Evolutionary conservation across 2,888 invertebrate genomes (phyloP).

Genomic region (Dinocampus coccinellae): DNA sequence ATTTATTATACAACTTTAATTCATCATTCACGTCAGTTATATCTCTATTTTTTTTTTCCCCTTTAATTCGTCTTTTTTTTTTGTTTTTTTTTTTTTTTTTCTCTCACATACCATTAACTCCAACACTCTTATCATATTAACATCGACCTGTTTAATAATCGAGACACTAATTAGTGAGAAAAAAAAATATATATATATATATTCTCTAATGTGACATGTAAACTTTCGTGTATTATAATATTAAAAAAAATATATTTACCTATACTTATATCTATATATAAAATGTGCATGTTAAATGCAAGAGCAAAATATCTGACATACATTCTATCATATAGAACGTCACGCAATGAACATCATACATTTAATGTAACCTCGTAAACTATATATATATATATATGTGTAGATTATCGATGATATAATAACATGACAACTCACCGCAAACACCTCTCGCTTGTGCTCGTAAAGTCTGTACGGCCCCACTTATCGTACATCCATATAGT

Average conservation of each 20-base stretch:
- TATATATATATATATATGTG: background rate
- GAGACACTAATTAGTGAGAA: background rate
- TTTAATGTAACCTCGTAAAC: background rate
- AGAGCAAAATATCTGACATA: background rate
- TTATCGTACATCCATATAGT: constrained; percentile 39
- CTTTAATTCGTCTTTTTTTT: background rate
- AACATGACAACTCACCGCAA: constrained; percentile 17
- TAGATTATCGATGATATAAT: background rate
- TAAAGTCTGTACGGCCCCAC: constrained; percentile 38
- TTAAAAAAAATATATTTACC: background rate
- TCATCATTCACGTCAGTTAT: no score
- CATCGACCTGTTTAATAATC: background rate
- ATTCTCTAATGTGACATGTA: background rate
- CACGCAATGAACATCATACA: background rate
- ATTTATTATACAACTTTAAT: constrained; percentile 3
- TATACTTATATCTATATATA: no score
- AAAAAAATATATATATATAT: background rate
- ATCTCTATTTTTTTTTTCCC: background rate
- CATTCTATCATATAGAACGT: background rate
- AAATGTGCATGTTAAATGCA: background rate
- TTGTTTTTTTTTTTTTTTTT: no score
- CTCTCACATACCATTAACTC: no score
- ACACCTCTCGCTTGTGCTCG: constrained; percentile 39
- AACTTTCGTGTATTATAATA: background rate
- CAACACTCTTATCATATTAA: background rate